These are phyloP conservation scores for Atta cephalotes DNA, from an alignment of 1,140 invertebrate genomes.

Conservation along the genomic window DNA sequence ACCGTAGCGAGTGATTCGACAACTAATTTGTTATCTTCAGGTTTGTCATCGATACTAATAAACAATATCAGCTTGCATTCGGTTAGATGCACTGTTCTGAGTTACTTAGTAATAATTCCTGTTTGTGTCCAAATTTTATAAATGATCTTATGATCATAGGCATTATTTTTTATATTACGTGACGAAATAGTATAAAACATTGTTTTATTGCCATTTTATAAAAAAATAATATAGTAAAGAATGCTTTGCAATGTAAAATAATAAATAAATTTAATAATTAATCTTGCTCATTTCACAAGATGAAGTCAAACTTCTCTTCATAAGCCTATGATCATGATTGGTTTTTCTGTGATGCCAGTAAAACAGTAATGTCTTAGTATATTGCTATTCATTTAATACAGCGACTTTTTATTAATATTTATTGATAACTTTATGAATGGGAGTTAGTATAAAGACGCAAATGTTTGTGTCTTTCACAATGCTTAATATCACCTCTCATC, in stretches of 20 bases:
- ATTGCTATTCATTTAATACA: slow-evolving; percentile 51
- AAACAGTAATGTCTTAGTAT: slow-evolving; percentile 37
- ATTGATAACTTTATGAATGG: slow-evolving; percentile 48
- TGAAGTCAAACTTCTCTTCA: neutral
- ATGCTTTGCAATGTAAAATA: neutral
- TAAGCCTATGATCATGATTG: slow-evolving; percentile 4
- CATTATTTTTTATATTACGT: neutral
- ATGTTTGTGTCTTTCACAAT: slow-evolving; percentile 51
- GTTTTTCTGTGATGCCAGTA: neutral
- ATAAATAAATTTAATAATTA: slow-evolving; percentile 10
- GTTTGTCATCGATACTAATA: slow-evolving; percentile 84
- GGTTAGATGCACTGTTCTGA: slow-evolving; percentile 64
- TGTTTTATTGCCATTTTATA: slow-evolving; percentile 5
- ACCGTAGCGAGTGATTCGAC: slow-evolving; percentile 87
- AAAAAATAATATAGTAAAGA: neutral
- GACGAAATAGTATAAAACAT: neutral
- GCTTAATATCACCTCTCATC: slow-evolving; percentile 82
- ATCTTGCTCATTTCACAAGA: neutral
- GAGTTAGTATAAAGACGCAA: slow-evolving; percentile 45
- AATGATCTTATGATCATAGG: slow-evolving; percentile 24
- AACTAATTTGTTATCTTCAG: slow-evolving; percentile 90
- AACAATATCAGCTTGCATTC: slow-evolving; percentile 48
- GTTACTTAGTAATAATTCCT: slow-evolving; percentile 44
- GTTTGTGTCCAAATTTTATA: slow-evolving; percentile 47
- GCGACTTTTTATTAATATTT: slow-evolving; percentile 60